These are phyloP conservation scores for Calidris pugnax DNA, from an alignment of 2,113 vertebrate genomes.

Conservation along the genomic window DNA sequence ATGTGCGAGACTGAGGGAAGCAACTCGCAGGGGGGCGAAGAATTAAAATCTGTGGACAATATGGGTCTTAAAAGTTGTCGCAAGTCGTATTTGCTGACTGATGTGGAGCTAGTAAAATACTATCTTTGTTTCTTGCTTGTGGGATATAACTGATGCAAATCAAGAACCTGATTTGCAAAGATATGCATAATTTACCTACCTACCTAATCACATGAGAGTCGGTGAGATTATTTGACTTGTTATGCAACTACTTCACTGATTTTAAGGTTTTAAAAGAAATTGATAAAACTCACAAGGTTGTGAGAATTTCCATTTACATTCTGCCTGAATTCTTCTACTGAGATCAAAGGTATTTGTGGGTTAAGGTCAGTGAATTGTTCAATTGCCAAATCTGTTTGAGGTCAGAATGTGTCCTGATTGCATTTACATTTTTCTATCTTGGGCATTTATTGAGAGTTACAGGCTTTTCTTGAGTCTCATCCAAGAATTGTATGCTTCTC, in stretches of 20 bases:
- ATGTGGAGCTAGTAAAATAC: not conserved
- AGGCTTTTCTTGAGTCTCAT: not conserved
- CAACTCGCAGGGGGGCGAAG: accelerated
- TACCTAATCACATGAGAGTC: not conserved
- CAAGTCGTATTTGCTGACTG: not conserved
- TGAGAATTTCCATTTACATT: not conserved
- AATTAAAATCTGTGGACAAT: not conserved
- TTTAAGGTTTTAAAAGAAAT: not conserved
- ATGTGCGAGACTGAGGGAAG: not conserved
- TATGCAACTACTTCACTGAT: not conserved
- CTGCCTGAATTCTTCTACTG: not conserved
- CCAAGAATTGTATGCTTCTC: not conserved
- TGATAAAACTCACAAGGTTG: not conserved
- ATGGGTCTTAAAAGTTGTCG: not conserved
- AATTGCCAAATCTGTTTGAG: not conserved
- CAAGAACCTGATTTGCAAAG: not conserved
- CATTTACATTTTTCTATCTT: not conserved
- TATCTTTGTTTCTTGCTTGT: not conserved
- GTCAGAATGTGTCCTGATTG: not conserved
- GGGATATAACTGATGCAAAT: not conserved
- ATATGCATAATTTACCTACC: not conserved
- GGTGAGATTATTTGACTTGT: not conserved
- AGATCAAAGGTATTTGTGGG: not conserved
- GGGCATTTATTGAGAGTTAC: not conserved
- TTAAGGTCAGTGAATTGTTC: not conserved